Evolutionary conservation across 1,140 invertebrate genomes (phyloP), one percentile per base, ranked within the genome.

Genomic region (Stegodyphus dumicola): DNA sequence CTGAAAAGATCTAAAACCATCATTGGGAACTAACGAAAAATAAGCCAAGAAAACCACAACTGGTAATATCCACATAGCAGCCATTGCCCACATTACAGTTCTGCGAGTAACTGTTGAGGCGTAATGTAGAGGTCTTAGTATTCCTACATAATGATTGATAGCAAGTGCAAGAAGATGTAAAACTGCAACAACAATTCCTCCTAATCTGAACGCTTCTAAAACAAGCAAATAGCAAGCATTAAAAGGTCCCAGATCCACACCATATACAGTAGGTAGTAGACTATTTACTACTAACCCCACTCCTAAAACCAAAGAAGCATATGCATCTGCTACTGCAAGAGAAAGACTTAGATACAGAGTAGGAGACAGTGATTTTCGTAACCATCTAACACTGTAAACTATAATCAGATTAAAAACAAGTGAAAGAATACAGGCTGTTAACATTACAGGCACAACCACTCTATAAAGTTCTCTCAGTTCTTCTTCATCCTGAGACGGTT

Each of bases 91-190:
- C 48, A 89, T 90, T 0, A 91, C 91, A 52, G 90, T 91, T 54
- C 90, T 88, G 64, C 91, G 90, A 0, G 88, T 89, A 6, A 89
- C 85, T 10, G 84, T 87, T 33, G 83, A 70, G 6, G 85, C 86
- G 88, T 94, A 94, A 78, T 94, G 93, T 6, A 94, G 90, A 0
- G 94, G 94, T 86, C 91, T 91, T 6, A 93, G 88, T 66, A 93
- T 93, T 18, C 94, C 94, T 33, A 94, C 90, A 89, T 93, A 94
- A 88, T 95, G 94, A 89, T 94, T 94, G n/a, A 94, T 89, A 6
- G 94, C 93, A 66, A 95, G 90, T 5, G 92, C 92, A 11, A 94
- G 88, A 4, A 95, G 90, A 89, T 95, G 94, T 7, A 92, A 89
- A 5, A 94, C 92, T 0, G 93, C 93, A 7, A 93, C 93, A 15